phyloP scores from a whole-genome alignment of 1,140 invertebrate genomes.

The Solenopsis fugax region DNA sequence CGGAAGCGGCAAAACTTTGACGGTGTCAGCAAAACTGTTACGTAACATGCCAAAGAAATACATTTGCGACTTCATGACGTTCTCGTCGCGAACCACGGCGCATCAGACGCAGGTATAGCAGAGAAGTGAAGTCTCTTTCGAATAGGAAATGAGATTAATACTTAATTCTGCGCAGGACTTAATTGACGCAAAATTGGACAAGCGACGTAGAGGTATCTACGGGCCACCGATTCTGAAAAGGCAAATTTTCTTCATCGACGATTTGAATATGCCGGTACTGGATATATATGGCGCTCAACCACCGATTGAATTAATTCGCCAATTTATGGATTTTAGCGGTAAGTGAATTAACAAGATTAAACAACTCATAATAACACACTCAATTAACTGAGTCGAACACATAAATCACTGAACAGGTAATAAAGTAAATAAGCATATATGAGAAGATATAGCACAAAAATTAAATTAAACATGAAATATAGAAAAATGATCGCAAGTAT shows the following conservation, averaged over 20 bases:
- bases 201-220: conserved; percentile 89
- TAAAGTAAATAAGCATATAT: background rate
- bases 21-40: conserved; percentile 90
- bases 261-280: conserved; percentile 91
- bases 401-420: background rate
- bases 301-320: conserved; percentile 90
- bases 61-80: conserved; percentile 92
- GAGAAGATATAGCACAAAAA: background rate
- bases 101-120: conserved; percentile 92
- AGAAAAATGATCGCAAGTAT: background rate
- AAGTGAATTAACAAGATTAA: conserved; percentile 32
- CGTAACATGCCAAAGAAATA: conserved; percentile 89
- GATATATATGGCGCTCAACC: conserved; percentile 91
- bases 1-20: conserved; percentile 93
- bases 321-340: conserved; percentile 90
- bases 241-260: conserved; percentile 91
- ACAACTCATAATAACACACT: background rate
- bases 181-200: conserved; percentile 93
- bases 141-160: conserved; percentile 20
- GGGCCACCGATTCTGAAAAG: conserved; percentile 89
- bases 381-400: background rate
- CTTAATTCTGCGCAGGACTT: conserved; percentile 88
- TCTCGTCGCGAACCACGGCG: conserved; percentile 93
- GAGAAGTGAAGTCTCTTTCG: background rate
- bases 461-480: conserved; percentile 6